Percentiles rank a stretch among this genome's conserved stretches.
Conservation (phyloP, 2,888 invertebrate genomes). For the Eurytoma adleriae region DNA sequence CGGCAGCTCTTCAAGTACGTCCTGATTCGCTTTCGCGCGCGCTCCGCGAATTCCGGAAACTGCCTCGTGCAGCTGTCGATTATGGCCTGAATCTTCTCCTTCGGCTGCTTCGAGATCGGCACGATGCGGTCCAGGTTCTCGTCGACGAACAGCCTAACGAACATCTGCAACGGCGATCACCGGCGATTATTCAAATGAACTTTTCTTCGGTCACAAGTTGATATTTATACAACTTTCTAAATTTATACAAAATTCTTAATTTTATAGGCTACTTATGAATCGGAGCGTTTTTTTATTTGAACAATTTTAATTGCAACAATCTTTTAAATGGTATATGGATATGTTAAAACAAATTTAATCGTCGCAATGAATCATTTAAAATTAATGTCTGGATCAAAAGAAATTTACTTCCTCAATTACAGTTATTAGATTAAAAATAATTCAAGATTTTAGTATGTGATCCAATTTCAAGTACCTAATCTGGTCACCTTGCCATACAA, state of each 20-base stretch:
- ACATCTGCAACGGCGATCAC: constrained; percentile 86
- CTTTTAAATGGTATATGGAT: too few species aligned
- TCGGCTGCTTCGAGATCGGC: constrained; percentile 97
- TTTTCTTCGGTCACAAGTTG: background rate
- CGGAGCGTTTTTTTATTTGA: too few species aligned
- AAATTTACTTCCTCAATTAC: background rate
- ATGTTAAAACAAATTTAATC: too few species aligned
- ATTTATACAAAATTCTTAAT: too few species aligned
- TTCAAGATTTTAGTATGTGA: too few species aligned
- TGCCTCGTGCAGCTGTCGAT: constrained; percentile 97
- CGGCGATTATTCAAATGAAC: constrained; percentile 21
- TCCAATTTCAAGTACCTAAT: too few species aligned
- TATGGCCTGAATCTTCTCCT: constrained; percentile 98
- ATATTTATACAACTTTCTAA: background rate
- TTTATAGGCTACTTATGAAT: too few species aligned
- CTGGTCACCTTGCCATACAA: too few species aligned
- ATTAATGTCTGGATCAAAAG: too few species aligned
- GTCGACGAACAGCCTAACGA: constrained; percentile 96
- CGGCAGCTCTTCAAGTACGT: constrained; percentile 97
- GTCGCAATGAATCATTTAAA: too few species aligned
- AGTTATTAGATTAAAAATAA: too few species aligned
- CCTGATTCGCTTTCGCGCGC: constrained; percentile 94
- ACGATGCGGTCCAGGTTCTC: constrained; percentile 97
- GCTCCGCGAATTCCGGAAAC: constrained; percentile 97
- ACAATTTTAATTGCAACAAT: too few species aligned